Percentiles rank a stretch among this genome's conserved stretches.
Evolutionary conservation across 2,888 invertebrate genomes (phyloP).

Genomic region (Neuroscelio doddi): DNA sequence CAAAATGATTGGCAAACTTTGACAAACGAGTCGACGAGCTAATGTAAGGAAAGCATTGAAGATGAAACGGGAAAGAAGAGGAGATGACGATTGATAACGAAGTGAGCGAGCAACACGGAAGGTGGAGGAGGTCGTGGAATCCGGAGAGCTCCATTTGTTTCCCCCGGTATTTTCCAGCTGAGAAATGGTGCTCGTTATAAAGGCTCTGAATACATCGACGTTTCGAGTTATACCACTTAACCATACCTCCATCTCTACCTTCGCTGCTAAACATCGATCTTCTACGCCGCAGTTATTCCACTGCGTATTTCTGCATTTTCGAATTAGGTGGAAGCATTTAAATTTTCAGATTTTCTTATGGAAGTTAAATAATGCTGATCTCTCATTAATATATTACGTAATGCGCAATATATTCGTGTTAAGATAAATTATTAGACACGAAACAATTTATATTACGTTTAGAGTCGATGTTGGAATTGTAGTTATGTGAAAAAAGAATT

Average conservation of each 20-base stretch:
- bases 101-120: constrained; percentile 26
- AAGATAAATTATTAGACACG: too few species aligned
- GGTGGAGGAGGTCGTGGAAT: constrained; percentile 27
- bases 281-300: constrained; percentile 19
- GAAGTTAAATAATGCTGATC: too few species aligned
- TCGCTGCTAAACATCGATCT: constrained; percentile 38
- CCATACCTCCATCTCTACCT: constrained; percentile 38
- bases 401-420: too few species aligned
- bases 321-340: neutral
- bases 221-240: constrained; percentile 48
- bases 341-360: too few species aligned
- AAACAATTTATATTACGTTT: too few species aligned
- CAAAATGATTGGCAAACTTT: constrained; percentile 39
- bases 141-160: constrained; percentile 52
- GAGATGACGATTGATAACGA: constrained; percentile 48
- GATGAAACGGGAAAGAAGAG: constrained; percentile 7
- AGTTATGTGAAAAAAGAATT: too few species aligned
- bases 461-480: too few species aligned
- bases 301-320: constrained; percentile 22
- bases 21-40: constrained; percentile 29
- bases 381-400: too few species aligned
- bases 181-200: constrained; percentile 59
- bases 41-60: constrained; percentile 16
- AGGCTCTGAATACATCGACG: constrained; percentile 51
- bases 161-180: constrained; percentile 50